Percentiles rank a stretch among this genome's conserved stretches.
Conservation (phyloP, 2,797 vertebrate species). For the Okamejei kenojei region DNA sequence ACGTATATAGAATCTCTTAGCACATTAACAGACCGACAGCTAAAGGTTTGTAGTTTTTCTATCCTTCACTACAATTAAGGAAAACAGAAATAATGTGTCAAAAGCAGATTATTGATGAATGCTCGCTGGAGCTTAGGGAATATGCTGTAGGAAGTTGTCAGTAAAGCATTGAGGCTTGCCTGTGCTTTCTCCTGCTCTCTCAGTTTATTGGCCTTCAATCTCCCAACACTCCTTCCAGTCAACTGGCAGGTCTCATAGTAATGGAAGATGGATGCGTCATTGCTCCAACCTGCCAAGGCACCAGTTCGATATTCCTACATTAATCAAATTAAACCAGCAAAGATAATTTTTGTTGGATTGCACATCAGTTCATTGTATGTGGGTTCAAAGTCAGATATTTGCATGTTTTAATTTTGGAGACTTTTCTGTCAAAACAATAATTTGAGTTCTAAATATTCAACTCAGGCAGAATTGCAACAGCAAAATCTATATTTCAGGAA, state of each 20-base stretch:
- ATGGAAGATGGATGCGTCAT: not conserved
- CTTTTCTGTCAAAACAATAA: not conserved
- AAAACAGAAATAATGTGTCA: not conserved
- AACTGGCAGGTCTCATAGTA: not conserved
- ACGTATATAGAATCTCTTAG: not conserved
- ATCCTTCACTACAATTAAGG: not conserved
- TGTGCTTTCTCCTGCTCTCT: not conserved
- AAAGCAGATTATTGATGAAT: not conserved
- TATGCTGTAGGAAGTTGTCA: not conserved
- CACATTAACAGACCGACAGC: not conserved
- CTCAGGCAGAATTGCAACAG: not conserved
- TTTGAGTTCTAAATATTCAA: not conserved
- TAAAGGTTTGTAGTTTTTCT: not conserved
- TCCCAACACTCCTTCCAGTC: not conserved
- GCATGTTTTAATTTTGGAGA: not conserved
- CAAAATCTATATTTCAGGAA: not conserved
- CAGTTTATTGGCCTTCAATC: constrained; percentile 1
- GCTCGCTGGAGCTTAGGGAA: not conserved
- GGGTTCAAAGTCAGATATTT: constrained; percentile 14
- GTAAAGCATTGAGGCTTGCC: not conserved
- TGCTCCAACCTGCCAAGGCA: not conserved
- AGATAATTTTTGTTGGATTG: not conserved
- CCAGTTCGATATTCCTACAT: not conserved
- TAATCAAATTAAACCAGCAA: not conserved
- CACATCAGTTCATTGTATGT: not conserved